Conservation (phyloP, 2,797 vertebrate species). For the Malurus leucopterus region DNA sequence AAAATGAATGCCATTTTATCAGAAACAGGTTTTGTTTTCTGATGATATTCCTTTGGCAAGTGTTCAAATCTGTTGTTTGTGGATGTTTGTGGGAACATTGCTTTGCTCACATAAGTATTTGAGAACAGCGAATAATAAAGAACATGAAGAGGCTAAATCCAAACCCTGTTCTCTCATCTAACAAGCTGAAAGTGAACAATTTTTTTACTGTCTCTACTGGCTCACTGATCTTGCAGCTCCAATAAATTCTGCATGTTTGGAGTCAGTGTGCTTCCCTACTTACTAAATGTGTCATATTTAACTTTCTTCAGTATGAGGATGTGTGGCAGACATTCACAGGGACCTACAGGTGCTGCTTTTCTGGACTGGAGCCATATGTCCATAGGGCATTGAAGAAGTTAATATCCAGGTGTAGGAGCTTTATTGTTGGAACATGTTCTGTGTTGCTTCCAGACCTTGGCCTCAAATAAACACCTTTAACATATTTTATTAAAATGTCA, state of each 20-base stretch:
- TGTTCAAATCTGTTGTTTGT: slow-evolving; percentile 52
- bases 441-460: slow-evolving; percentile 21
- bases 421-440: slow-evolving; percentile 36
- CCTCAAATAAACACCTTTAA: slow-evolving; percentile 49
- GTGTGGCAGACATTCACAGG: slow-evolving; percentile 46
- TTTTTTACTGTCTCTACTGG: background rate
- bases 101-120: slow-evolving; percentile 53
- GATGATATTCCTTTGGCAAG: slow-evolving; percentile 49
- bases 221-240: background rate
- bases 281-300: slow-evolving; percentile 2
- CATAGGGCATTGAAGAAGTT: slow-evolving; percentile 62
- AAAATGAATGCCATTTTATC: slow-evolving; percentile 52
- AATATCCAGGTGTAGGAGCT: slow-evolving; percentile 68
- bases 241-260: background rate
- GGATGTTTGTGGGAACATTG: slow-evolving; percentile 57
- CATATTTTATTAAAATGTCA: slow-evolving; percentile 63
- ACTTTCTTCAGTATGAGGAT: slow-evolving; percentile 26
- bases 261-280: background rate
- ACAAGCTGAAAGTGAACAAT: slow-evolving; percentile 22
- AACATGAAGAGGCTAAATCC: slow-evolving; percentile 29
- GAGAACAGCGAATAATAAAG: slow-evolving; percentile 28
- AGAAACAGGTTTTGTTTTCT: slow-evolving; percentile 64
- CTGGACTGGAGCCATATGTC: slow-evolving; percentile 68
- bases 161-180: background rate
- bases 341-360: slow-evolving; percentile 67